Conservation (phyloP, 2,797 vertebrate species). For the Morus bassanus region DNA sequence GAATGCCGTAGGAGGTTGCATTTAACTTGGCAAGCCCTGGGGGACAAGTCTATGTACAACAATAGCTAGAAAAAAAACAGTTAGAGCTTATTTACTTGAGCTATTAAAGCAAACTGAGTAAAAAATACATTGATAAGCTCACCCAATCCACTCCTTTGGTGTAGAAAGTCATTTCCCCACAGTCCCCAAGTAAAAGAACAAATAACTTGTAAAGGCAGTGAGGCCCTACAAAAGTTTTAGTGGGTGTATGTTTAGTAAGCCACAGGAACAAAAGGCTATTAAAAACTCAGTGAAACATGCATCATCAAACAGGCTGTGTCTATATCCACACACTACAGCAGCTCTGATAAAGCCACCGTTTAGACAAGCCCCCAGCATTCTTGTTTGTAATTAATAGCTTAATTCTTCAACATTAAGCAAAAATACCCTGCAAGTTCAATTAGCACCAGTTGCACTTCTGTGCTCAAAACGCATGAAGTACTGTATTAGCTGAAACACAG, state of each 20-base stretch:
- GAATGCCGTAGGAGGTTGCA: neutral
- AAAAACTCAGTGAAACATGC: neutral
- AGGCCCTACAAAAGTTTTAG: slow-evolving; percentile 37
- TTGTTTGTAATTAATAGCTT: neutral
- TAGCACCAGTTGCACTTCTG: neutral
- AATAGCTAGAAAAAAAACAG: neutral
- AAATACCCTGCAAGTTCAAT: neutral
- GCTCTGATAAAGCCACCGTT: neutral
- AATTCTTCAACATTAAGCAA: neutral
- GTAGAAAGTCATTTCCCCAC: slow-evolving; percentile 24
- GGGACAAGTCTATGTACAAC: neutral
- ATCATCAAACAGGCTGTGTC: neutral
- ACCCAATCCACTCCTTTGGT: slow-evolving; percentile 31
- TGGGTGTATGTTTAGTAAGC: neutral
- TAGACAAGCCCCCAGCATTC: neutral
- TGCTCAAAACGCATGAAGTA: neutral
- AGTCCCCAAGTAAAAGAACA: slow-evolving; percentile 47
- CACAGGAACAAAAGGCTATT: neutral
- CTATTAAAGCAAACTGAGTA: neutral
- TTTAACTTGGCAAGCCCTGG: neutral
- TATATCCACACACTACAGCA: neutral
- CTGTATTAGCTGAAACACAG: neutral
- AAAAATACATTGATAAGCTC: neutral
- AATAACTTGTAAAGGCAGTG: slow-evolving; percentile 46
- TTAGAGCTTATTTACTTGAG: neutral